Evolutionary conservation across 2,888 invertebrate species (phyloP), one percentile per base, ranked within the genome.

Genomic region (Nesidiocoris tenuis): DNA sequence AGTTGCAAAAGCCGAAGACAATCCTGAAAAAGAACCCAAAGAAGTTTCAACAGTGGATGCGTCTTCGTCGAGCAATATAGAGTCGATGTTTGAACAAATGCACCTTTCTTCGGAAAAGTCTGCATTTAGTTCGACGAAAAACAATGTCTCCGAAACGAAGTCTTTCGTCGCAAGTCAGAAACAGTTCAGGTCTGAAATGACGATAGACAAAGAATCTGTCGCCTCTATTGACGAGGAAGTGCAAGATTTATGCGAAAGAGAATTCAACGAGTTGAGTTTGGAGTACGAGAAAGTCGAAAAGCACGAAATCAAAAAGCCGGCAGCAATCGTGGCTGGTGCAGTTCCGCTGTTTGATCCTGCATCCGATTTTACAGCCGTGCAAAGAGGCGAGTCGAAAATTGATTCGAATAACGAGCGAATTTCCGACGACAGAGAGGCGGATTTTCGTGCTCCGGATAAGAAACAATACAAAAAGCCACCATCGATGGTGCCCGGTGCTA

Each of bases 231-330:
- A 80, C 76, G 79, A 80, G 75, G 80, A 80, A 75, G 80, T 79
- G 17, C 67, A 78, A 65, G 79, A 78, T 54, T 66, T 80, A 2
- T 77, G 77, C 57, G 79, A 78, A 67, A 77, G 80, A 22, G 75
- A 79, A 61, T 75, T 77, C 67, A 77, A 78, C 67, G 70, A 75
- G 23, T 57, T 76, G 25, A 78, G 78, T 55, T 64, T 76, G 18
- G 78, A 79, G 19, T 78, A 78, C 59, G 79, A 78, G 61, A 74
- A 79, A 64, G 72, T 78, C n/a, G 63, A 70, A 18, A 82, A 82
- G 18, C 81, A 70, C 68, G 83, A 83, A 5, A 83, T 83, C 16
- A 78, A 77, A 54, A 79, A 79, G 63, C 79, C 79, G 5, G 79
- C 79, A 9, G 76, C 74, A 5, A 61, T 74, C 25, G 77, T 79